phyloP scores from a whole-genome alignment of 2,888 invertebrate species.

The Silvanus unidentatus region DNA sequence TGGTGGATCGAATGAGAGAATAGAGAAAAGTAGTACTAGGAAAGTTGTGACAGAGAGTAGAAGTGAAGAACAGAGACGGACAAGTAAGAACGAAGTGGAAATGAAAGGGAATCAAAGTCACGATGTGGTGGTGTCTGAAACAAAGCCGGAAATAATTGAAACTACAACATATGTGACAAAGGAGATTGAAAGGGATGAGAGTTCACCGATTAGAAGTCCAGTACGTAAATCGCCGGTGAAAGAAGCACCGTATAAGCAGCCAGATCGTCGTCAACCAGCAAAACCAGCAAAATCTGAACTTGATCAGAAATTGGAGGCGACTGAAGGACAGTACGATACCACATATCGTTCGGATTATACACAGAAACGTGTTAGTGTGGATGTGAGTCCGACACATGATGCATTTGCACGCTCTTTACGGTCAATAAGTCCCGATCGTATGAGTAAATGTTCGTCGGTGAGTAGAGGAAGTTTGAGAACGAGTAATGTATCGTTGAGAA shows the following conservation, averaged over 20 bases:
- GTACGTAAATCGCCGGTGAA: slow-evolving; percentile 6
- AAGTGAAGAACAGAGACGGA: no score
- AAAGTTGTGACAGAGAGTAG: no score
- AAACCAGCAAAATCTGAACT: slow-evolving; percentile 34
- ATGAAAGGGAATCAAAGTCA: no score
- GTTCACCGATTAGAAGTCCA: slow-evolving; percentile 7
- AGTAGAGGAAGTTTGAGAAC: slow-evolving; percentile 49
- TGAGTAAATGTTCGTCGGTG: slow-evolving; percentile 50
- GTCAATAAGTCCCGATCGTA: slow-evolving; percentile 55
- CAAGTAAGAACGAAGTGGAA: no score
- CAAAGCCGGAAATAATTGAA: no score
- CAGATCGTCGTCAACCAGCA: slow-evolving; percentile 32
- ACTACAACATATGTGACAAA: no score
- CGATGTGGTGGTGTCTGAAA: no score
- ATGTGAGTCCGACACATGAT: slow-evolving; percentile 67
- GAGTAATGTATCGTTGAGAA: slow-evolving; percentile 52
- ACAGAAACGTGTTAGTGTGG: slow-evolving; percentile 54
- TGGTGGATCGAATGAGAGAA: slow-evolving; percentile 23
- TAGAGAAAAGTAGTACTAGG: slow-evolving; percentile 16
- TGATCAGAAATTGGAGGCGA: slow-evolving; percentile 34
- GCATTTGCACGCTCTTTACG: slow-evolving; percentile 70
- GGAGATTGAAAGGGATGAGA: no score
- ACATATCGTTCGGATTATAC: slow-evolving; percentile 57
- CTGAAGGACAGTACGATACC: slow-evolving; percentile 53
- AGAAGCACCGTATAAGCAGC: slow-evolving; percentile 19